Base-by-base conservation (phyloP, 2,113 vertebrate genomes). In the Ranitomeya variabilis region DNA sequence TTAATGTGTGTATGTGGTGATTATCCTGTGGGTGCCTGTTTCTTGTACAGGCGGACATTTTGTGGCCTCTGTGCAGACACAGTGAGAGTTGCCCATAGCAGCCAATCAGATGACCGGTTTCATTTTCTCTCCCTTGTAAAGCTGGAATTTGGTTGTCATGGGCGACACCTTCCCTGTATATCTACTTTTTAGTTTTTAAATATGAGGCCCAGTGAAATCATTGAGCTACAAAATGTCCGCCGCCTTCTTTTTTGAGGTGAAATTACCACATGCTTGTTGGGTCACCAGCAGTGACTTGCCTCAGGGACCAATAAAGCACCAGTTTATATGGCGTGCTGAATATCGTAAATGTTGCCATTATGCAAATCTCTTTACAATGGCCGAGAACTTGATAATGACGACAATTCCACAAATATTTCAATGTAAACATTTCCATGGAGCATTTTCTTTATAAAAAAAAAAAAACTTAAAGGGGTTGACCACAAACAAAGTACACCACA, bases 221-320 rank as follows among this genome's bases (percentile, higher is more conserved):
- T 21, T 23, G n/a, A 67, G 66, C 6, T 51, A 45, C 71, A 59
- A 31, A 31, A 81, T 60, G 57, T 6, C 55, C 31, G 8, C 19
- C 31, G 8, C 19, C 31, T 15, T 73, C 14, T 51, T 4, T 67
- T 19, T 77, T 19, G 37, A 31, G n/a, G 12, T 54, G 37, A 66
- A 52, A 52, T 1, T 26, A 26, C 23, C 51, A 0, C 23, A 21
- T 55, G 21, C 51, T 21, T 66, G 81, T 80, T 1, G 54, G 79
- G 57, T 80, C 79, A 80, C 79, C 4, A 7, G 21, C 6, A 23
- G 80, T 83, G 64, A 83, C 26, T 54, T 13, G 59, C 55, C 66
- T 84, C 82, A 71, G 82, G 82, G 82, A 67, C 81, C 81, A 52
- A 9, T 83, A 19, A 51, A 67, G 60, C 57, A 81, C 59, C 80